Percentiles rank a stretch among this genome's conserved stretches.
These are phyloP conservation scores for Corythornis cristatus DNA, from an alignment of 2,113 vertebrate genomes.

Conservation along the genomic window DNA sequence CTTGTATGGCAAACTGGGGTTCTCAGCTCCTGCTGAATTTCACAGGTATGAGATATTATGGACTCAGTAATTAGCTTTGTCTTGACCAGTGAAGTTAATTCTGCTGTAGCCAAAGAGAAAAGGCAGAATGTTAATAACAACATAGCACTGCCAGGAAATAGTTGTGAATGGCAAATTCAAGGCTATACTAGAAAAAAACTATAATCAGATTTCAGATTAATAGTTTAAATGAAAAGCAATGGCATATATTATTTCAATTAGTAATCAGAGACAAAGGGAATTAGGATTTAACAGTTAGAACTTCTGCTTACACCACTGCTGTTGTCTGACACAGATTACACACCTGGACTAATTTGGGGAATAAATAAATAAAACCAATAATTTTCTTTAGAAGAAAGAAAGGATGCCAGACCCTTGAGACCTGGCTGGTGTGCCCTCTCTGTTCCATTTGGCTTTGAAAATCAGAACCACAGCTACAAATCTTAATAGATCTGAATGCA, in stretches of 20 bases:
- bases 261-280: background rate
- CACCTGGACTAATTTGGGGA: background rate
- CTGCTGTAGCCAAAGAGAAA: background rate
- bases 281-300: background rate
- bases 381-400: background rate
- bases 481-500: background rate
- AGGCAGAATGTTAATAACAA: background rate
- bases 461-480: background rate
- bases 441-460: background rate
- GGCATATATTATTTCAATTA: background rate
- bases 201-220: background rate
- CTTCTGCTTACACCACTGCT: background rate
- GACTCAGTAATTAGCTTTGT: background rate
- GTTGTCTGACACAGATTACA: background rate
- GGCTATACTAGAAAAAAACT: background rate
- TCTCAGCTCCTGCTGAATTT: background rate
- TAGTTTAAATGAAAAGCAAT: background rate
- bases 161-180: background rate
- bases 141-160: background rate
- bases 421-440: background rate
- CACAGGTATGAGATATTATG: accelerated
- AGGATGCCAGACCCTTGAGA: background rate
- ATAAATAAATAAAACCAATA: background rate
- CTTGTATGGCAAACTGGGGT: background rate
- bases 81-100: background rate